Base-by-base conservation (phyloP, 2,113 vertebrate species). In the Burhinus oedicnemus region DNA sequence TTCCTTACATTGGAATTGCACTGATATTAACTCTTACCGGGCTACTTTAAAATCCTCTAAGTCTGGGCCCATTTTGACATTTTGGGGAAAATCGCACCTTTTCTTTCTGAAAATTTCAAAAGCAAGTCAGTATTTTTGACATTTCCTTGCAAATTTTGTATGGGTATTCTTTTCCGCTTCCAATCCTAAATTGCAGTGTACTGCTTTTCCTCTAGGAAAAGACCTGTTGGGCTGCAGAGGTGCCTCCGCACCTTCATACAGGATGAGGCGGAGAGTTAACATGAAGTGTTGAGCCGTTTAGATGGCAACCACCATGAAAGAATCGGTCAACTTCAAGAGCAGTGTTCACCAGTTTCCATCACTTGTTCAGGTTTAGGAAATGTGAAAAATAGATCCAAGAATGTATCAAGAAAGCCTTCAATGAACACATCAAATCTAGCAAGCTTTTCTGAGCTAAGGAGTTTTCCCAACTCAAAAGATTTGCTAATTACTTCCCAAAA, bases 111-210 rank as follows among this genome's bases (percentile, higher is more conserved):
- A 47, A 66, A 70, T 36, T 54, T 69, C 44, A 9, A 70, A 22
- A 18, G 44, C 0, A 0, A 15, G 15, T 21, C 5, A 3, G 38
- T 1, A 2, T 42, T 81, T 42, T 8, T 40, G 36, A 12, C 13
- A 5, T 5, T 29, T 83, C 47, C 62, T 26, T 15, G 44, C 36
- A 55, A 52, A 22, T 36, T 52, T 38, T 14, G n/a, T 5, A 11
- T 1, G 3, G 3, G 6, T 16, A 11, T 11, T 40, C 27, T 42
- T 17, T 29, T 38, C 45, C 25, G 15, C 22, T 66, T 45, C 74
- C 40, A 18, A 27, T 5, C 36, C 71, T 10, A 16, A 18, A 40
- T 4, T 4, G 2, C 82, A 38, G 32, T 1, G 17, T 12, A 2
- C 20, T 36, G 60, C 69, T 85, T 11, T 60, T 61, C 36, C 38